These are phyloP conservation scores for Pseudomyrmex gracilis DNA, from an alignment of 1,140 invertebrate genomes.

Conservation along the genomic window DNA sequence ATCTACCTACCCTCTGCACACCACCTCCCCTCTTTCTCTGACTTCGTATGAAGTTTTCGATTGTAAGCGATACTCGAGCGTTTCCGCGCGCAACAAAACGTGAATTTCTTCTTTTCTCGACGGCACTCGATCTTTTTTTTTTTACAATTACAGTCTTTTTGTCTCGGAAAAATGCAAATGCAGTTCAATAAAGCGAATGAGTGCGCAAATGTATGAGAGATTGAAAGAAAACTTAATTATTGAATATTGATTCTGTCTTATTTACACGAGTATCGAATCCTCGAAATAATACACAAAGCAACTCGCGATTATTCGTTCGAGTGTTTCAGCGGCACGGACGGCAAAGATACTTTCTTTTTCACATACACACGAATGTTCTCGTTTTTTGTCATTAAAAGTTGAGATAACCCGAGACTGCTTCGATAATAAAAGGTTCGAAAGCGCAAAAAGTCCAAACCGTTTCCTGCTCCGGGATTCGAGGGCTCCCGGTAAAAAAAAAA, in stretches of 20 bases:
- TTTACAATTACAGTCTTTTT: background rate
- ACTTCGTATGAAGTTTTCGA: conserved; percentile 42
- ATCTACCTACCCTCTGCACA: conserved; percentile 38
- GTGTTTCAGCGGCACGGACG: background rate
- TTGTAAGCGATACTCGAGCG: conserved; percentile 50
- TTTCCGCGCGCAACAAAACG: conserved; percentile 10
- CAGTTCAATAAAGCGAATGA: background rate
- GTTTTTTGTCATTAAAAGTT: conserved; percentile 24
- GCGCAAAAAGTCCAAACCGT: conserved; percentile 66
- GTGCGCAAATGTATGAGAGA: background rate
- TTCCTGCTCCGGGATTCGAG: conserved; percentile 59
- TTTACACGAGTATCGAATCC: background rate
- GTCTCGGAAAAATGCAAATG: background rate
- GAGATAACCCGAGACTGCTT: conserved; percentile 39
- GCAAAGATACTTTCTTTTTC: background rate
- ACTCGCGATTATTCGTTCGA: background rate
- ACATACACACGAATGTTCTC: conserved; percentile 12
- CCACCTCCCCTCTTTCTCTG: conserved; percentile 56
- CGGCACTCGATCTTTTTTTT: background rate
- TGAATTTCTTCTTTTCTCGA: background rate
- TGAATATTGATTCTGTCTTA: background rate
- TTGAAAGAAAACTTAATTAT: background rate
- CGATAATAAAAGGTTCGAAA: conserved; percentile 45
- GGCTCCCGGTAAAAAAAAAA: conserved; percentile 44
- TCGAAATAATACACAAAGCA: background rate